These are phyloP conservation scores for Vultur gryphus DNA, from an alignment of 2,797 vertebrate genomes.

Conservation along the genomic window DNA sequence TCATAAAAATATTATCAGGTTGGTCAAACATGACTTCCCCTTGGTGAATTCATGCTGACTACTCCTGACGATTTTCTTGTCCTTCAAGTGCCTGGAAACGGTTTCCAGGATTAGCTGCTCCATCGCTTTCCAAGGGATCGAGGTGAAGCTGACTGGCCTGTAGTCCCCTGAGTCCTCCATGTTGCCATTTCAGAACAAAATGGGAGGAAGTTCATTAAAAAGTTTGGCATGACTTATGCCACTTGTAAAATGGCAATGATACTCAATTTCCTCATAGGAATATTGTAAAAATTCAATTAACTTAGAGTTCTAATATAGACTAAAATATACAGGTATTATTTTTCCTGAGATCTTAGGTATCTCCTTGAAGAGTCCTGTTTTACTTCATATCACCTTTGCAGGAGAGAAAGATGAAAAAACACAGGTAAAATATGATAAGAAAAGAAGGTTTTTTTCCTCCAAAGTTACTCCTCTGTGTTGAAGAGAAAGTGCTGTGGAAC, in stretches of 20 bases:
- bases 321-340: not conserved
- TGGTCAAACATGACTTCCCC: not conserved
- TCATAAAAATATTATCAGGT: not conserved
- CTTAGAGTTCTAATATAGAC: not conserved
- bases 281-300: not conserved
- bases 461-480: not conserved
- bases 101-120: not conserved
- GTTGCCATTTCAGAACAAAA: not conserved
- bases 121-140: not conserved
- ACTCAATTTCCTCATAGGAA: not conserved
- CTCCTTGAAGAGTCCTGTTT: not conserved
- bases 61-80: not conserved
- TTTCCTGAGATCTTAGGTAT: not conserved
- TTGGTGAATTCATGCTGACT: not conserved
- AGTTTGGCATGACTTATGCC: not conserved
- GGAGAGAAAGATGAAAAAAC: not conserved
- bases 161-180: not conserved
- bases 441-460: rapidly evolving
- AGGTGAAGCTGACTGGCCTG: not conserved
- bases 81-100: not conserved
- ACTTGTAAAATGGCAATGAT: not conserved
- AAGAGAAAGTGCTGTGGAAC: not conserved
- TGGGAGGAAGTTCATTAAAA: not conserved
- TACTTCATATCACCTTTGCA: not conserved
- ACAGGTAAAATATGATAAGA: not conserved